These are phyloP conservation scores for Rhadina sibilatrix DNA, from an alignment of 2,113 vertebrate genomes.

Conservation along the genomic window DNA sequence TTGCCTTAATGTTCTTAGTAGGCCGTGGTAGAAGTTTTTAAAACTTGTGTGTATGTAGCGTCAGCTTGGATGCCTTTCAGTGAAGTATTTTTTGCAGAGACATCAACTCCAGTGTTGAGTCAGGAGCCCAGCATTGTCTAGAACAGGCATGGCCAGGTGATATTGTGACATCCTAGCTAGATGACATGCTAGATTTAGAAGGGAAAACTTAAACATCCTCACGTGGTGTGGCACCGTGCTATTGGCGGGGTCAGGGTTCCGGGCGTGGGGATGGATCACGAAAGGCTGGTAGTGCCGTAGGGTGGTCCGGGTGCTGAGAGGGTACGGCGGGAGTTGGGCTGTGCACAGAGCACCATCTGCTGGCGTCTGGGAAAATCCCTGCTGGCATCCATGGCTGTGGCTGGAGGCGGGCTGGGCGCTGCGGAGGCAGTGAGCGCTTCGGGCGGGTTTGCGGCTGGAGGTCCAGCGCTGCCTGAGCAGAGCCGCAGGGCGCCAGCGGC, in stretches of 20 bases:
- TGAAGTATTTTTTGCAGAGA: neutral
- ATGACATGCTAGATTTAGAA: neutral
- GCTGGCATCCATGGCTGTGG: rapidly evolving
- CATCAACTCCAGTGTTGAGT: neutral
- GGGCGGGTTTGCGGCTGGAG: neutral
- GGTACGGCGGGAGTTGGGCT: neutral
- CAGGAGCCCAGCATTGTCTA: neutral
- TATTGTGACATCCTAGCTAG: neutral
- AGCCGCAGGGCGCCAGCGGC: rapidly evolving
- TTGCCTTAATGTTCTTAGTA: neutral
- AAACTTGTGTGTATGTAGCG: neutral
- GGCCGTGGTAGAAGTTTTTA: neutral
- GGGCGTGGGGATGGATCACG: rapidly evolving
- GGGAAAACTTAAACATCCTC: too few species aligned
- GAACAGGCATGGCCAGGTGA: rapidly evolving
- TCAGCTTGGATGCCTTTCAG: neutral
- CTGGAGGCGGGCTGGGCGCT: rapidly evolving
- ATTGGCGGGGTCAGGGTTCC: neutral
- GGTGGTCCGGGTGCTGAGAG: rapidly evolving
- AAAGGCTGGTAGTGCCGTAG: rapidly evolving
- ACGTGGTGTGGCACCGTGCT: neutral
- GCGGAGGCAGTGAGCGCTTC: rapidly evolving
- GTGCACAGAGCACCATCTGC: constrained; percentile 69
- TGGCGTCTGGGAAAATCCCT: constrained; percentile 5
- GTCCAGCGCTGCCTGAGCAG: rapidly evolving